These are phyloP conservation scores for Falco naumanni DNA, from an alignment of 2,797 vertebrate species.

Conservation along the genomic window DNA sequence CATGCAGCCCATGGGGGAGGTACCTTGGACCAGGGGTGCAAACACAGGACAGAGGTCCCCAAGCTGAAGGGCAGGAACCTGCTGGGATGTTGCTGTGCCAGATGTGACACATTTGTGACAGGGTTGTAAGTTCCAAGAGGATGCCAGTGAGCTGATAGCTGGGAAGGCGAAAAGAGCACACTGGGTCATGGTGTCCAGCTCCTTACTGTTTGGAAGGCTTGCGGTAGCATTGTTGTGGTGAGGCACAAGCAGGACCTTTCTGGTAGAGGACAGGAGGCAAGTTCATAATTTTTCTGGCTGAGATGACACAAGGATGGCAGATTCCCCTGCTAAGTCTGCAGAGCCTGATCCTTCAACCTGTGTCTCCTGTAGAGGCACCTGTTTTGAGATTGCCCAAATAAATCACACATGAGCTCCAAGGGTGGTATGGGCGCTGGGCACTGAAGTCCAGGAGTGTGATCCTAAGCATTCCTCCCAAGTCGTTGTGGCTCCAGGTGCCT, in stretches of 20 bases:
- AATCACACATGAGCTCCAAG: not conserved
- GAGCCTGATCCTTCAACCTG: not conserved
- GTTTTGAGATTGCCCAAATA: not conserved
- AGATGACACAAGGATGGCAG: not conserved
- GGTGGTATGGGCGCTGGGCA: not conserved
- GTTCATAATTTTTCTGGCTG: not conserved
- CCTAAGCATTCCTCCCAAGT: not conserved
- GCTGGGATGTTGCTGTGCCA: rapidly evolving
- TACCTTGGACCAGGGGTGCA: not conserved
- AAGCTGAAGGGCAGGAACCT: not conserved
- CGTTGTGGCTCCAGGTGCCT: not conserved
- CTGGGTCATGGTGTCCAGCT: not conserved
- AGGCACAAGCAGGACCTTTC: not conserved
- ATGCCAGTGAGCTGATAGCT: not conserved
- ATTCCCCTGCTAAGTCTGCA: not conserved
- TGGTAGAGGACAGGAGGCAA: not conserved
- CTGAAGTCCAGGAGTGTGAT: not conserved
- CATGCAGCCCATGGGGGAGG: not conserved
- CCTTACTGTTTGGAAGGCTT: not conserved
- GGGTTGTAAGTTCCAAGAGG: not conserved
- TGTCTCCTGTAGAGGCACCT: not conserved
- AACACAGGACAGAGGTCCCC: not conserved
- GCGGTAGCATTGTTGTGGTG: not conserved
- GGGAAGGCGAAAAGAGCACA: not conserved
- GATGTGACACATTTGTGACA: not conserved